Percentiles rank a stretch among this genome's conserved stretches.
Conservation (phyloP, 2,888 invertebrate genomes). For the Meghimatium bilineatum region DNA sequence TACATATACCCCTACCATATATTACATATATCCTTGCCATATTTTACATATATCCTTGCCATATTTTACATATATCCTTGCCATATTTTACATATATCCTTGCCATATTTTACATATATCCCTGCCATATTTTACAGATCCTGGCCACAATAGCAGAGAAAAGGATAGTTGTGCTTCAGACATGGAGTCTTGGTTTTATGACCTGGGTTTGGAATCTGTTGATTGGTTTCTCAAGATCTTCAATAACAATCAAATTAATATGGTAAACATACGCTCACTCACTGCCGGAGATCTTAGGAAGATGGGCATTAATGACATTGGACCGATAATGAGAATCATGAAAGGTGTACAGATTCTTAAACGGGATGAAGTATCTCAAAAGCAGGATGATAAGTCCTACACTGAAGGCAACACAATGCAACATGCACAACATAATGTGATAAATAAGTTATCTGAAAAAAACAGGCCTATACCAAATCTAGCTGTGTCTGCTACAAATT, state of each 20-base stretch:
- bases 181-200: constrained; percentile 48
- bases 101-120: too few species aligned
- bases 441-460: not conserved
- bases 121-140: not conserved
- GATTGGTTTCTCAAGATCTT: constrained; percentile 67
- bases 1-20: too few species aligned
- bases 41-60: too few species aligned
- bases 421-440: not conserved
- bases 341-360: constrained; percentile 58
- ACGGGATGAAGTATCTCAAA: constrained; percentile 10
- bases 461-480: not conserved
- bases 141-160: not conserved
- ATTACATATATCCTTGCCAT: too few species aligned
- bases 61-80: too few species aligned
- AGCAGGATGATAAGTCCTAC: not conserved
- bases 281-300: constrained; percentile 63
- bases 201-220: constrained; percentile 61
- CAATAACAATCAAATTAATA: constrained; percentile 69
- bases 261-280: constrained; percentile 63
- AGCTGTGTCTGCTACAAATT: not conserved
- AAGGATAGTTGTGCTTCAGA: not conserved
- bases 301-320: constrained; percentile 69
- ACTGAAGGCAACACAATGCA: not conserved
- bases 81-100: too few species aligned
- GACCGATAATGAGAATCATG: constrained; percentile 69